Base-by-base conservation (phyloP, 2,797 vertebrate genomes). In the Paratrypauchen microcephalus region DNA sequence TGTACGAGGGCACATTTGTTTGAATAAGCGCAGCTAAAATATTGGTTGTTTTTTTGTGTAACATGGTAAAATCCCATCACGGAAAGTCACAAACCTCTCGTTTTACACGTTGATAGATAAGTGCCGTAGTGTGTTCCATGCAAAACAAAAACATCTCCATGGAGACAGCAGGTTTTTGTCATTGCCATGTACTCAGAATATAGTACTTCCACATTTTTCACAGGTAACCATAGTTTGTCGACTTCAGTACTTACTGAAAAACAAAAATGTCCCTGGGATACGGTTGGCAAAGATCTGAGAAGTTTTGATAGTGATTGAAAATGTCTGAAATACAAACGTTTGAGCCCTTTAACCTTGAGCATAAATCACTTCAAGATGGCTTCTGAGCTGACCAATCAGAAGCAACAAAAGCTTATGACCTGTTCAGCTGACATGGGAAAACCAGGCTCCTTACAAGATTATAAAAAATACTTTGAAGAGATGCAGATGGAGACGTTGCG, bases 291-390 rank as follows among this genome's bases (percentile, higher is more conserved):
- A 48, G 73, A 55, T 79, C 83, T 72, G 60, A 79, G 70, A 65
- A 72, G 71, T 67, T 39, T 65, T 57, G 78, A 72, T 82, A 72
- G 82, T 76, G 59, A 76, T 67, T 78, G 71, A 75, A 68, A 71
- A 76, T 73, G 73, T 66, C 56, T 0, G 47, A 19, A 67, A 82
- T 71, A 71, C 56, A 50, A 64, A 76, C 76, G 82, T 80, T 70
- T 70, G 81, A 65, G 68, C 63, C 79, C 65, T 73, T 80, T 69
- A 60, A 84, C 88, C 85, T 83, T 80, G 75, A 83, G 69, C 80
- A 72, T 77, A 81, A 92, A 92, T 91, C 82, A 89, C 79, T 92
- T 90, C 89, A 87, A 89, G 86, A 91, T 92, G 89, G 86, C 83
- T 75, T 60, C 71, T 24, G 28, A 75, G 82, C 57, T 65, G 48